phyloP scores from a whole-genome alignment of 2,113 vertebrate genomes.

The Picathartes gymnocephalus region DNA sequence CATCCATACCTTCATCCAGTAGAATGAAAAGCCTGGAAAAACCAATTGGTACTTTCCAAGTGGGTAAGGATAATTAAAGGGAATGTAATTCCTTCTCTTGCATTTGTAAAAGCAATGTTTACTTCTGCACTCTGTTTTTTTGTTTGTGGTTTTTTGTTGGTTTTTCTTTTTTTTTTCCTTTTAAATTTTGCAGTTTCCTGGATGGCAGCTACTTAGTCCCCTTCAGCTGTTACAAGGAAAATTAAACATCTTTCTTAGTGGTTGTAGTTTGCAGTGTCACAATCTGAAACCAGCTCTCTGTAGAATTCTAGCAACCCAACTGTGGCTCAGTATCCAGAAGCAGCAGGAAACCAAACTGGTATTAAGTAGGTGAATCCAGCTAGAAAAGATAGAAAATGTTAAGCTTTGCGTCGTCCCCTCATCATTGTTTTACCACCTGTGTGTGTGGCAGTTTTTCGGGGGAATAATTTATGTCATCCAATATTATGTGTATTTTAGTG shows the following conservation, averaged over 20 bases:
- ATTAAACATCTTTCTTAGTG: background rate
- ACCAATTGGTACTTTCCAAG: background rate
- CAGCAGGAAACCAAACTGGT: background rate
- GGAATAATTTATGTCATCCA: background rate
- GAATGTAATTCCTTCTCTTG: background rate
- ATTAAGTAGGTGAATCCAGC: background rate
- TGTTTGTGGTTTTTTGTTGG: too few species aligned
- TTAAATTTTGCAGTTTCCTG: background rate
- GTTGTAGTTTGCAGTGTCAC: background rate
- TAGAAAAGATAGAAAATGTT: background rate
- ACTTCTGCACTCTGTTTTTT: background rate
- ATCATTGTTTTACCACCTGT: background rate
- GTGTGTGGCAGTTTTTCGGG: background rate
- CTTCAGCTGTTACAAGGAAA: background rate
- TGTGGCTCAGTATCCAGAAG: background rate
- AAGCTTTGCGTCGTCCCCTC: background rate
- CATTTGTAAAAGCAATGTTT: background rate
- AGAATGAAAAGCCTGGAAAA: background rate
- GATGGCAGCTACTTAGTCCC: background rate
- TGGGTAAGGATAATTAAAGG: background rate
- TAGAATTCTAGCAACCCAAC: background rate
- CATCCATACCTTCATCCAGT: background rate
- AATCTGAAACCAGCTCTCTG: background rate
- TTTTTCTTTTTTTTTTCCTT: background rate
- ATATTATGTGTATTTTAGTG: background rate